phyloP scores from a whole-genome alignment of 1,140 invertebrate species.

The Whitmania pigra region DNA sequence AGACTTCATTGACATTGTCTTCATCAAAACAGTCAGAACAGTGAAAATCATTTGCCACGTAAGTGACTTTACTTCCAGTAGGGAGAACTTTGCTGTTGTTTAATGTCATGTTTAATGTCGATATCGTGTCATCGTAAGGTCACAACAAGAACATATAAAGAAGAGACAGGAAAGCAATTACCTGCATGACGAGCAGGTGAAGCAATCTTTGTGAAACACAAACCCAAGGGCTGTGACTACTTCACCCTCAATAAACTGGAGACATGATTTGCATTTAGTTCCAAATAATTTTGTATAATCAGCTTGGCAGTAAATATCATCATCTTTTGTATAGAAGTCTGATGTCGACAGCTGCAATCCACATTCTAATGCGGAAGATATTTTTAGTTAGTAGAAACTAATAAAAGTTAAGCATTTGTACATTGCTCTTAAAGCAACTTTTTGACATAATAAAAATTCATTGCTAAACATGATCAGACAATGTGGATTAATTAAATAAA shows the following conservation, averaged over 20 bases:
- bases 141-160: neutral
- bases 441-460: neutral
- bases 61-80: conserved; percentile 63
- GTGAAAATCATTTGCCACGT: conserved; percentile 58
- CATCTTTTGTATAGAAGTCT: conserved; percentile 73
- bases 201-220: conserved; percentile 84
- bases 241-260: conserved; percentile 82
- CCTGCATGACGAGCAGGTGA: conserved; percentile 79
- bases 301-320: conserved; percentile 75
- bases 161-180: conserved; percentile 30
- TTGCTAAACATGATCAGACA: neutral
- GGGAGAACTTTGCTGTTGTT: conserved; percentile 12
- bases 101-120: neutral
- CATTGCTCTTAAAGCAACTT: neutral
- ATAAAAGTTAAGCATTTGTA: neutral
- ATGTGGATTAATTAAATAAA: neutral
- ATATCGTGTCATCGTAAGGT: neutral
- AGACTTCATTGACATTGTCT: neutral
- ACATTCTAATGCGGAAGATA: conserved; percentile 51
- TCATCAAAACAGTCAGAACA: conserved; percentile 8
- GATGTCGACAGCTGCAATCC: conserved; percentile 70
- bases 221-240: conserved; percentile 70
- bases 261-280: conserved; percentile 74
- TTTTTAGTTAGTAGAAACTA: conserved; percentile 7
- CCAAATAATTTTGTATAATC: conserved; percentile 84